A percentile compares a stretch with the other conserved stretches of the same genome.
These are phyloP conservation scores for Plutomurus gul DNA, from an alignment of 1,140 invertebrate genomes.

Conservation along the genomic window DNA sequence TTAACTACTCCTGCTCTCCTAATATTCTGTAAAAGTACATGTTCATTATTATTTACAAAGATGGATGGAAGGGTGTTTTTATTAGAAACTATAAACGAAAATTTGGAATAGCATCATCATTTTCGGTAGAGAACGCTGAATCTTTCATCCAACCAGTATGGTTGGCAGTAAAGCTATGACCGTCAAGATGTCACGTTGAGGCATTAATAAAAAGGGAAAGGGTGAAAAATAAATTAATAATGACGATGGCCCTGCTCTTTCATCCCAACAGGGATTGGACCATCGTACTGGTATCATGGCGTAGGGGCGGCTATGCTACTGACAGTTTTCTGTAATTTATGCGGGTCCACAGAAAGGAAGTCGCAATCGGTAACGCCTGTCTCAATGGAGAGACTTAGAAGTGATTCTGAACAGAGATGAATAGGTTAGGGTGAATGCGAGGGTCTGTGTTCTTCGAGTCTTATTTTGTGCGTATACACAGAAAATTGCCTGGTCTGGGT, in stretches of 20 bases:
- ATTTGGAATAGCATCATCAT: background rate
- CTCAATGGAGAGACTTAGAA: too few species aligned
- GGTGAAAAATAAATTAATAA: background rate
- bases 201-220: background rate
- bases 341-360: constrained; percentile 2
- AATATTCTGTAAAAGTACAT: too few species aligned
- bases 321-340: constrained; percentile 38
- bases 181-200: background rate
- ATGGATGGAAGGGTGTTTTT: too few species aligned
- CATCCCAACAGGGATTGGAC: constrained; percentile 1
- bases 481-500: too few species aligned
- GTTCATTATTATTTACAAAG: too few species aligned
- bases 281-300: background rate
- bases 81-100: background rate
- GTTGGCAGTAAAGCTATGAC: too few species aligned
- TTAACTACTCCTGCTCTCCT: too few species aligned
- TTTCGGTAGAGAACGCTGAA: too few species aligned
- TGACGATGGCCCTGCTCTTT: constrained; percentile 10
- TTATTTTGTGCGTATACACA: too few species aligned
- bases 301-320: constrained; percentile 9
- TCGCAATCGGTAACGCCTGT: constrained; percentile 22
- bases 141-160: too few species aligned
- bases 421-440: too few species aligned
- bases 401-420: too few species aligned
- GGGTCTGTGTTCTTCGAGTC: background rate